A percentile compares a stretch with the other conserved stretches of the same genome.
Evolutionary conservation across 2,113 vertebrate species (phyloP).

Genomic region (Ranitomeya imitator): DNA sequence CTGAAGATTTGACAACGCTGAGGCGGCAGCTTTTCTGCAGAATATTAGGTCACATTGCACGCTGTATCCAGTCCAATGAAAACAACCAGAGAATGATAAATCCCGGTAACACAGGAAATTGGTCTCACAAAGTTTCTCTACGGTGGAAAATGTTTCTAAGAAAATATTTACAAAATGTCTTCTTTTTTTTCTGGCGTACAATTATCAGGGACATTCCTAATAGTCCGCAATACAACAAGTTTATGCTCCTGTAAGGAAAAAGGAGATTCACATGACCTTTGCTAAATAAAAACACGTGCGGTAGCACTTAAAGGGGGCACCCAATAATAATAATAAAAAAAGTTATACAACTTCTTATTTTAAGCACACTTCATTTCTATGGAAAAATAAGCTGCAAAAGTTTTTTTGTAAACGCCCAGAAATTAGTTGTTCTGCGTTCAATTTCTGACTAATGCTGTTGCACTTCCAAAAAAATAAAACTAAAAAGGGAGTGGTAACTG

Average conservation of each 20-base stretch:
- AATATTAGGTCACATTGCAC: background rate
- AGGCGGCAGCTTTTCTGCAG: background rate
- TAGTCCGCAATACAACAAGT: background rate
- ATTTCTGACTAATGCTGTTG: too few species aligned
- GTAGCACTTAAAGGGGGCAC: background rate
- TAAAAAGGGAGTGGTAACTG: too few species aligned
- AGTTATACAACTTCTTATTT: too few species aligned
- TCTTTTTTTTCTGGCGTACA: background rate
- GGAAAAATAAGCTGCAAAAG: too few species aligned
- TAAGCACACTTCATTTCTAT: too few species aligned
- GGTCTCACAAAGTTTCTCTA: background rate
- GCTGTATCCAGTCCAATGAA: background rate
- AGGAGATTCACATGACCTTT: background rate
- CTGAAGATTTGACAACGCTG: background rate
- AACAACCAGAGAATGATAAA: conserved; percentile 11
- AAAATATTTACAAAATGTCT: background rate
- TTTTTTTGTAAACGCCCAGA: too few species aligned
- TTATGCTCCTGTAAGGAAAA: background rate
- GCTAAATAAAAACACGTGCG: background rate
- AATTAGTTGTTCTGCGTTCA: too few species aligned
- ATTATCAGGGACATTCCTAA: background rate
- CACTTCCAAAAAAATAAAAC: too few species aligned
- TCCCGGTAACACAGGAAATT: background rate
- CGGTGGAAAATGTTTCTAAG: conserved; percentile 17
- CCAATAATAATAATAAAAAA: too few species aligned